A percentile compares a stretch with the other conserved stretches of the same genome.
These are phyloP conservation scores for Steatornis caripensis DNA, from an alignment of 2,113 vertebrate genomes.

Conservation along the genomic window DNA sequence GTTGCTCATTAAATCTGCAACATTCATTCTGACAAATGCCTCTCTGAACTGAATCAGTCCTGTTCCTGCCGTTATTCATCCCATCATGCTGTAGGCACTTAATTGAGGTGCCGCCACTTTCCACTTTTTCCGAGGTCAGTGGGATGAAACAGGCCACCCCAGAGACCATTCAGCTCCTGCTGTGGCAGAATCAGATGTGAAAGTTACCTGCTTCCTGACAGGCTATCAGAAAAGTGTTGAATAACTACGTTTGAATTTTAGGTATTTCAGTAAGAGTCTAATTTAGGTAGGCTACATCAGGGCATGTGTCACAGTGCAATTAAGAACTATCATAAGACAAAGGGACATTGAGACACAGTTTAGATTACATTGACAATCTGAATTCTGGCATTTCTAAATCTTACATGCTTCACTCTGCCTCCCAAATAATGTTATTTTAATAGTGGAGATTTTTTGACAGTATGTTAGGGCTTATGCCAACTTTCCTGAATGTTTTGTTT, in stretches of 20 bases:
- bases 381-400: background rate
- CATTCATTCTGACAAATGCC: constrained; percentile 20
- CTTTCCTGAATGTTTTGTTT: background rate
- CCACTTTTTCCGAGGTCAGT: background rate
- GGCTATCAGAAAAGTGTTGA: background rate
- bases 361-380: background rate
- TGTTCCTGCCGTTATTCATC: constrained; percentile 3
- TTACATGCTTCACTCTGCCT: background rate
- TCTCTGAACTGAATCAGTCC: background rate
- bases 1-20: constrained; percentile 39
- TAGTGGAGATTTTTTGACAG: background rate
- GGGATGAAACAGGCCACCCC: background rate
- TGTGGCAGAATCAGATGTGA: background rate
- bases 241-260: background rate
- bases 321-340: background rate
- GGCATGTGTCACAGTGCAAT: background rate
- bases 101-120: background rate
- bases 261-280: background rate
- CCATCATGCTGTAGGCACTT: background rate
- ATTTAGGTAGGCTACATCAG: background rate
- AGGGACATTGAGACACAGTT: background rate
- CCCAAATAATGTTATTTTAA: background rate
- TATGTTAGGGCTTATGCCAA: background rate
- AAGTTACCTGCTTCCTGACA: background rate
- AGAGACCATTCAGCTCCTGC: background rate